phyloP scores from a whole-genome alignment of 2,888 invertebrate species.

The Drosophila peninsularis region DNA sequence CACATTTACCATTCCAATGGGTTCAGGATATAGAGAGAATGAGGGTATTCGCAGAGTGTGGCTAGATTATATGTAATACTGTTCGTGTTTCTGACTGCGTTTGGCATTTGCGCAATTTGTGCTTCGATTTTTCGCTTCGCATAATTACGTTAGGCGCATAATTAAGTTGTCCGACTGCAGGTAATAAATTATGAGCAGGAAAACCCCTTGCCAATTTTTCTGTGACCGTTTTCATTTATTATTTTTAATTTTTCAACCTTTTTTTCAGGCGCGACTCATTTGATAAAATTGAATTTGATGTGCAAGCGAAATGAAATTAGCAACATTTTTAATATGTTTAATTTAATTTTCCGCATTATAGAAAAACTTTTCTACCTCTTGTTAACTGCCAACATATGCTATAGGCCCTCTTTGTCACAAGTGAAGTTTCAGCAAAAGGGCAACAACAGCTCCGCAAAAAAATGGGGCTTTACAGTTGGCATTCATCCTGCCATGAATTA shows the following conservation, averaged over 20 bases:
- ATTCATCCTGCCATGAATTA: constrained; percentile 81
- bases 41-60: constrained; percentile 1
- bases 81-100: constrained; percentile 33
- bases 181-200: constrained; percentile 71
- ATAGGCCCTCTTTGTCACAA: constrained; percentile 43
- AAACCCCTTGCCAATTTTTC: constrained; percentile 39
- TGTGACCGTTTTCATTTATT: constrained; percentile 20
- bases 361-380: constrained; percentile 32
- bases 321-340: constrained; percentile 58
- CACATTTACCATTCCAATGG: no score
- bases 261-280: constrained; percentile 27
- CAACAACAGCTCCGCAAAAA: constrained; percentile 22
- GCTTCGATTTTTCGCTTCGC: constrained; percentile 70
- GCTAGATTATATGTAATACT: neutral
- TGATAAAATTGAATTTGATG: constrained; percentile 58
- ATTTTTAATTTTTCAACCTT: constrained; percentile 7
- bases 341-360: constrained; percentile 41
- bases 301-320: constrained; percentile 62
- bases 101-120: constrained; percentile 67
- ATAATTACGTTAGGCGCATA: constrained; percentile 77
- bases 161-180: constrained; percentile 75
- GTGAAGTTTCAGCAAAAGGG: constrained; percentile 55
- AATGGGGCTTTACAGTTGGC: constrained; percentile 52
- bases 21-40: no score
- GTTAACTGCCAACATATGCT: constrained; percentile 59